Evolutionary conservation across 2,888 invertebrate genomes (phyloP).

Genomic region (Apoda limacodes): DNA sequence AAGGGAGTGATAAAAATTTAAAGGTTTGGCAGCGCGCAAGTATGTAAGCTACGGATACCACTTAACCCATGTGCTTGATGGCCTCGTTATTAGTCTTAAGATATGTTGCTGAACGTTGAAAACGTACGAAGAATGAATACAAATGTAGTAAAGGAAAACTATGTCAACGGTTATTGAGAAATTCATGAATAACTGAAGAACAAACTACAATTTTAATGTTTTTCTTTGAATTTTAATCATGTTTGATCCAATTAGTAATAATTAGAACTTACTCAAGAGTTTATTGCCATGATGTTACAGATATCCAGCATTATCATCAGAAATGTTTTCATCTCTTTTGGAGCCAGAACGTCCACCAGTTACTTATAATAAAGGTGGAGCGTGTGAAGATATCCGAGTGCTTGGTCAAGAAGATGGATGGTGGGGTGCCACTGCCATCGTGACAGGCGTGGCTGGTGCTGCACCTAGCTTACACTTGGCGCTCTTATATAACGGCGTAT

Average conservation of each 20-base stretch:
- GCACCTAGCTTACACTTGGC: slow-evolving; percentile 86
- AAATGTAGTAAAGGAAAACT: too few species aligned
- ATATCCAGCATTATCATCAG: slow-evolving; percentile 81
- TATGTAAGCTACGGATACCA: too few species aligned
- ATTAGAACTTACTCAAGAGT: slow-evolving; percentile 3
- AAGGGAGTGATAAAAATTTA: too few species aligned
- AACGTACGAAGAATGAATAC: too few species aligned
- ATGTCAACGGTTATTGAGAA: background rate
- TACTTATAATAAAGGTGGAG: slow-evolving; percentile 59
- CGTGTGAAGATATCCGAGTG: slow-evolving; percentile 61
- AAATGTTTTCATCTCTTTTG: slow-evolving; percentile 84
- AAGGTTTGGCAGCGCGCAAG: too few species aligned
- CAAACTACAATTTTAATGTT: too few species aligned
- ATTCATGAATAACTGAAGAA: background rate
- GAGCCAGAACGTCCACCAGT: slow-evolving; percentile 76
- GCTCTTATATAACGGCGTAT: slow-evolving; percentile 85
- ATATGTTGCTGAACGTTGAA: too few species aligned
- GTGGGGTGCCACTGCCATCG: slow-evolving; percentile 91
- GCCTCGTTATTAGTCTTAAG: too few species aligned
- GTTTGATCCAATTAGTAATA: too few species aligned
- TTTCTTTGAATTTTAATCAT: too few species aligned
- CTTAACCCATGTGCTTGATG: too few species aligned
- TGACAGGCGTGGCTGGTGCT: slow-evolving; percentile 83
- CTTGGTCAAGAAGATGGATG: slow-evolving; percentile 72
- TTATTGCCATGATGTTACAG: slow-evolving; percentile 27